Evolutionary conservation across 2,797 vertebrate species (phyloP).

Genomic region (Helarctos malayanus): DNA sequence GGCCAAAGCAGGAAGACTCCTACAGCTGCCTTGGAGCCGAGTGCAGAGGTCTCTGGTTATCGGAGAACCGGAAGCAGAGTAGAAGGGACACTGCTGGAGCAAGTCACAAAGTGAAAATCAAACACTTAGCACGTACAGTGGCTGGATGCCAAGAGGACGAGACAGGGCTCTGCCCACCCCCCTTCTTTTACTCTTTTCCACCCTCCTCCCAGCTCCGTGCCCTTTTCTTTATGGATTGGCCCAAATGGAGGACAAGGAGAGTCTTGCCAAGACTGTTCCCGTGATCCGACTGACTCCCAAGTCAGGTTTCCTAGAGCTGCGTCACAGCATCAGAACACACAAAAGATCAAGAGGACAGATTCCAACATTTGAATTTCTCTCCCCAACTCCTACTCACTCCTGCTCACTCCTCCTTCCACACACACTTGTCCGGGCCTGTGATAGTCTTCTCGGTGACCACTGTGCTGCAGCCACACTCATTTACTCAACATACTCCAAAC

Average conservation of each 20-base stretch:
- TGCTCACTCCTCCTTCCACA: not conserved
- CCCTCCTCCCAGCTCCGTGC: rapidly evolving
- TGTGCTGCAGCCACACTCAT: not conserved
- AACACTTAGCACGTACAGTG: not conserved
- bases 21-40: not conserved
- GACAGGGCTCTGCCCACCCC: not conserved
- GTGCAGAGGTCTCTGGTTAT: not conserved
- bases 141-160: not conserved
- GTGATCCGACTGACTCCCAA: not conserved
- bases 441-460: not conserved
- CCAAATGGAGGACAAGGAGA: not conserved
- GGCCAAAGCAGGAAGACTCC: not conserved
- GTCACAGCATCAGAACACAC: not conserved
- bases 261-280: not conserved
- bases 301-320: not conserved
- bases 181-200: not conserved
- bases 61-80: not conserved
- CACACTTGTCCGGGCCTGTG: not conserved
- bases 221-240: not conserved
- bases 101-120: not conserved
- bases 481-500: not conserved
- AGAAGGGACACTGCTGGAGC: not conserved
- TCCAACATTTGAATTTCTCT: not conserved
- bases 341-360: not conserved
- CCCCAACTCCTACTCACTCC: not conserved